These are phyloP conservation scores for Sphaeramia orbicularis DNA, from an alignment of 2,797 vertebrate genomes.

Conservation along the genomic window DNA sequence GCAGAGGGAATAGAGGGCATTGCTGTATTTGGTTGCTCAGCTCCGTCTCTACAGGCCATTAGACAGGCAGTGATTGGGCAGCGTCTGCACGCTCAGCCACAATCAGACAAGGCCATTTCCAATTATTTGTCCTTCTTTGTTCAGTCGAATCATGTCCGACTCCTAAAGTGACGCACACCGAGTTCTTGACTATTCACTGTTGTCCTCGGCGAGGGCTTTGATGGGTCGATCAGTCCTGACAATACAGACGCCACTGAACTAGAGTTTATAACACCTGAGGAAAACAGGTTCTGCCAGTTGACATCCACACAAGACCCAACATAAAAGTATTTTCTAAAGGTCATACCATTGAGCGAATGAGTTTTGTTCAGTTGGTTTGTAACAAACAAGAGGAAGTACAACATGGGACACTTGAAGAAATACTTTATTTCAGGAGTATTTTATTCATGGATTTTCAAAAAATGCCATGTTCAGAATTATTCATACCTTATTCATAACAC, in stretches of 20 bases:
- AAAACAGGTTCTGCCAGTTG: neutral
- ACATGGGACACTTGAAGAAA: too few relatives aligned
- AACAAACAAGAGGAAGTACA: too few relatives aligned
- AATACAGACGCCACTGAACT: neutral
- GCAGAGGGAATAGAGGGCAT: constrained; percentile 69
- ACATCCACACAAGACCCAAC: neutral
- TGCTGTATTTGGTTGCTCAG: constrained; percentile 43
- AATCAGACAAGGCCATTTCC: constrained; percentile 40
- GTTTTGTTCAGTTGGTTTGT: too few relatives aligned
- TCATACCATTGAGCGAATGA: too few relatives aligned
- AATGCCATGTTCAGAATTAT: too few relatives aligned
- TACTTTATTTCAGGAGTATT: too few relatives aligned
- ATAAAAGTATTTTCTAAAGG: too few relatives aligned
- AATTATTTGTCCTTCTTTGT: constrained; percentile 53
- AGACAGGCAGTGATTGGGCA: constrained; percentile 46
- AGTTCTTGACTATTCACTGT: constrained; percentile 27
- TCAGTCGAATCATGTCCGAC: constrained; percentile 50
- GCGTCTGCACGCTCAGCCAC: constrained; percentile 25
- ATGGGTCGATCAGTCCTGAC: neutral
- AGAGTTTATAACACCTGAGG: constrained; percentile 13
- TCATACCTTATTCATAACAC: too few relatives aligned
- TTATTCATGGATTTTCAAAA: too few relatives aligned
- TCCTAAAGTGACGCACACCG: constrained; percentile 54
- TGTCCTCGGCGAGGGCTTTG: constrained; percentile 12
- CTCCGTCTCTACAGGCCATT: constrained; percentile 54